These are phyloP conservation scores for Gobio gobio DNA, from an alignment of 2,113 vertebrate species.

Conservation along the genomic window DNA sequence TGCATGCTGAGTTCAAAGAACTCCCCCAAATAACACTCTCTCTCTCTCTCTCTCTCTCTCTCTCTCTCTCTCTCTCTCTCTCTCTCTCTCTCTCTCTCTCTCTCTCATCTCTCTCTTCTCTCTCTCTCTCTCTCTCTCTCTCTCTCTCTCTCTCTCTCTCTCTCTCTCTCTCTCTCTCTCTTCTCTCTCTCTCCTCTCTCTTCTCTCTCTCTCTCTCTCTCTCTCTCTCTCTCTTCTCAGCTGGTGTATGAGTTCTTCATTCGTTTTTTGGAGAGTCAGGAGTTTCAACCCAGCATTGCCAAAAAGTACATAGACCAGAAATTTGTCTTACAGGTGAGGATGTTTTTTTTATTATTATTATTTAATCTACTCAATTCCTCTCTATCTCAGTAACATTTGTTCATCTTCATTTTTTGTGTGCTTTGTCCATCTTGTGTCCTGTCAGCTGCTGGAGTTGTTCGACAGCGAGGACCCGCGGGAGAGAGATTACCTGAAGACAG, in stretches of 20 bases:
- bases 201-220: conserved; percentile 44
- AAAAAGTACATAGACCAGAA: conserved; percentile 99
- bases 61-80: neutral
- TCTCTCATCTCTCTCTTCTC: conserved; percentile 37
- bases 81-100: conserved; percentile 6
- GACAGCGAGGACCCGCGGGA: conserved; percentile 99
- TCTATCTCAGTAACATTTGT: neutral
- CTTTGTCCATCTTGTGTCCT: neutral
- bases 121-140: neutral
- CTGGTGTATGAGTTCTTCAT: conserved; percentile 99
- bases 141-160: neutral
- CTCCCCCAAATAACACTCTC: neutral
- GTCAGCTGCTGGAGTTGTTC: conserved; percentile 95
- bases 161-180: conserved; percentile 9
- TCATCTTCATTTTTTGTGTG: neutral
- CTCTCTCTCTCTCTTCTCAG: conserved; percentile 69
- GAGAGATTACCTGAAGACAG: conserved; percentile 99
- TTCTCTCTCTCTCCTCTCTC: conserved; percentile 17
- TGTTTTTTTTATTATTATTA: too few species aligned
- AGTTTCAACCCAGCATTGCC: conserved; percentile 99
- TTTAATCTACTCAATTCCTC: neutral
- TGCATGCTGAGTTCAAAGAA: neutral
- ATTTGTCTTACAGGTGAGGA: conserved; percentile 98
- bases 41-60: conserved; percentile 16
- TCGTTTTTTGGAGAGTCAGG: conserved; percentile 99